Evolutionary conservation across 2,113 vertebrate species (phyloP).

Genomic region (Hypocryptadius cinnamomeus): DNA sequence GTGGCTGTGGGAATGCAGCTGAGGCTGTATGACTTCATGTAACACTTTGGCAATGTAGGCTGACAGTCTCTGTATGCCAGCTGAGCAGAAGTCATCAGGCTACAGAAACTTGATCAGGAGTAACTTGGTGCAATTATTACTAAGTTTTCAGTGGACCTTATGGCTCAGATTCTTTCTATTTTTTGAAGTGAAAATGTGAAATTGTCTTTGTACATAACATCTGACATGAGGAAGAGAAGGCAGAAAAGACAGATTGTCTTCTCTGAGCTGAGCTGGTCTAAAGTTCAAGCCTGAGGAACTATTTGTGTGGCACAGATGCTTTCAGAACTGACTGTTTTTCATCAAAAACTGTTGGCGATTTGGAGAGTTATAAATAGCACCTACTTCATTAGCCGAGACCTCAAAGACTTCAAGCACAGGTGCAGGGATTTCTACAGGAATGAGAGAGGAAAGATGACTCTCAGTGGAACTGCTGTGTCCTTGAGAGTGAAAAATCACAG

Average conservation of each 20-base stretch:
- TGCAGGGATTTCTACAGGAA: conserved; percentile 35
- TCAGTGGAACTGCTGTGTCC: neutral
- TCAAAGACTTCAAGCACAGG: conserved; percentile 44
- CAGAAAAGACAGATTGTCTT: neutral
- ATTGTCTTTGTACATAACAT: neutral
- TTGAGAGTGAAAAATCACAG: conserved; percentile 36
- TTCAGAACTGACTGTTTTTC: conserved; percentile 19
- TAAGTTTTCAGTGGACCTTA: neutral
- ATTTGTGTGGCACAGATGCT: conserved; percentile 37
- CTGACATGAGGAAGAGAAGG: neutral
- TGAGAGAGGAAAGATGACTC: conserved; percentile 22
- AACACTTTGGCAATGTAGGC: neutral
- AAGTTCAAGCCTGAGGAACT: neutral
- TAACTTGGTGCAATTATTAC: neutral
- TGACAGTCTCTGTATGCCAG: neutral
- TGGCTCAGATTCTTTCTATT: neutral
- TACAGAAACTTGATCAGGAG: neutral
- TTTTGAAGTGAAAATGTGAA: neutral
- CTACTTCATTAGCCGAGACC: neutral
- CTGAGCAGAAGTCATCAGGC: neutral
- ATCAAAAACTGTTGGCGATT: conserved; percentile 47
- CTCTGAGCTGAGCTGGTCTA: neutral
- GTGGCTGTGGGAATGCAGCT: neutral
- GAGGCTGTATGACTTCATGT: neutral
- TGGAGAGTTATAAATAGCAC: conserved; percentile 55